Conservation (phyloP, 2,888 invertebrate species). For the Glomeris marginata region DNA sequence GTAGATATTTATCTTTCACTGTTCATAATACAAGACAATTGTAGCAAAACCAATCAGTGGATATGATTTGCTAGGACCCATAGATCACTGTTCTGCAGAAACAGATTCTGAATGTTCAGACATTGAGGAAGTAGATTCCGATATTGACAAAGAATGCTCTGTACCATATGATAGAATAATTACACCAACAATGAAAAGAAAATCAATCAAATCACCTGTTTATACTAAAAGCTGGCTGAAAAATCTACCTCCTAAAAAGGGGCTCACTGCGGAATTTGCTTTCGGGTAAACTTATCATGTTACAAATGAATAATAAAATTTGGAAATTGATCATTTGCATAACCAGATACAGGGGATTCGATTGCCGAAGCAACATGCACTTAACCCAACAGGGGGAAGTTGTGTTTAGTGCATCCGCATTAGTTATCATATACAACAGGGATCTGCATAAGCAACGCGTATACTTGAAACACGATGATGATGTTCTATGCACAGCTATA, state of each 20-base stretch:
- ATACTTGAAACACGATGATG: conserved; percentile 33
- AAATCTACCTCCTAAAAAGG: conserved; percentile 6
- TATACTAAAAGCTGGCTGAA: no score
- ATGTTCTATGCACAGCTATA: conserved; percentile 32
- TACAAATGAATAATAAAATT: not conserved
- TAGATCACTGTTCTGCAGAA: no score
- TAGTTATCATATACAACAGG: conserved; percentile 29
- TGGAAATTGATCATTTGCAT: not conserved
- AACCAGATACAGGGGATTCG: conserved; percentile 32
- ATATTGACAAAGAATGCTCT: no score
- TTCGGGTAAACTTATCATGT: conserved; percentile 8
- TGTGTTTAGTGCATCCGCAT: conserved; percentile 33
- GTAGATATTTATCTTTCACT: no score
- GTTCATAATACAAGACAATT: no score
- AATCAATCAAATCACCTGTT: no score
- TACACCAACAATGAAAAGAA: no score
- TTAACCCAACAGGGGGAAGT: conserved; percentile 29
- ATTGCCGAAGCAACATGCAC: conserved; percentile 33
- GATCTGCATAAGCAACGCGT: conserved; percentile 28
- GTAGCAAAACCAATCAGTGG: no score
- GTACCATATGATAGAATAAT: no score
- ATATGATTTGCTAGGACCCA: no score
- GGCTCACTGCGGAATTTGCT: conserved; percentile 6
- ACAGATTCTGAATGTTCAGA: no score
- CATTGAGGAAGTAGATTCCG: no score